phyloP scores from a whole-genome alignment of 2,888 invertebrate species.

The Callimorpha dominula region DNA sequence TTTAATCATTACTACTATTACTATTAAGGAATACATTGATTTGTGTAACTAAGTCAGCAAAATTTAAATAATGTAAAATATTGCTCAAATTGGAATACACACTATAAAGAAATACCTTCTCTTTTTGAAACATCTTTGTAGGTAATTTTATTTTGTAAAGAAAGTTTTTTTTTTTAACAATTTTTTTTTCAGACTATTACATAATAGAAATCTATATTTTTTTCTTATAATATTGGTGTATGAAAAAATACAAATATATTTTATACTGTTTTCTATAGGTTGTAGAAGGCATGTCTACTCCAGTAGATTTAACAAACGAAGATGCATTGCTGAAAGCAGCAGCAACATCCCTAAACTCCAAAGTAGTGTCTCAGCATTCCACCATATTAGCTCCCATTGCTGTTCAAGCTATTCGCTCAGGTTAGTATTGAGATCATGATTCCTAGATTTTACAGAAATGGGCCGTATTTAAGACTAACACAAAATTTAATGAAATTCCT shows the following conservation, averaged over 20 bases:
- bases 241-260: not conserved
- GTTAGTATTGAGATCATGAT: slow-evolving; percentile 68
- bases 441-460: not conserved
- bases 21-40: too few relatives aligned
- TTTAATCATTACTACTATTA: too few relatives aligned
- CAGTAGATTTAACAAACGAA: slow-evolving; percentile 94
- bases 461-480: not conserved
- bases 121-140: not conserved
- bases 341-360: slow-evolving; percentile 99
- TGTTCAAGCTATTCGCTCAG: slow-evolving; percentile 97
- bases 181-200: too few relatives aligned
- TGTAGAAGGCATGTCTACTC: slow-evolving; percentile 93
- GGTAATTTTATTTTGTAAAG: not conserved
- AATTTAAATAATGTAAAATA: too few relatives aligned
- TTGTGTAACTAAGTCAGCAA: too few relatives aligned
- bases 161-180: not conserved
- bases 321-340: slow-evolving; percentile 97
- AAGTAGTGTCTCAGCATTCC: slow-evolving; percentile 99
- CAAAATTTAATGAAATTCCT: not conserved
- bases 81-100: too few relatives aligned
- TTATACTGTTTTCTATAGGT: slow-evolving; percentile 70
- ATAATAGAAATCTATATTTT: too few relatives aligned
- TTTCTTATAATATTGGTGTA: not conserved
- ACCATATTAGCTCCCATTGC: slow-evolving; percentile 98
- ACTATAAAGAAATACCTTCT: too few relatives aligned